These are phyloP conservation scores for Dynastes hyllus DNA, from an alignment of 2,888 invertebrate genomes.

Conservation along the genomic window DNA sequence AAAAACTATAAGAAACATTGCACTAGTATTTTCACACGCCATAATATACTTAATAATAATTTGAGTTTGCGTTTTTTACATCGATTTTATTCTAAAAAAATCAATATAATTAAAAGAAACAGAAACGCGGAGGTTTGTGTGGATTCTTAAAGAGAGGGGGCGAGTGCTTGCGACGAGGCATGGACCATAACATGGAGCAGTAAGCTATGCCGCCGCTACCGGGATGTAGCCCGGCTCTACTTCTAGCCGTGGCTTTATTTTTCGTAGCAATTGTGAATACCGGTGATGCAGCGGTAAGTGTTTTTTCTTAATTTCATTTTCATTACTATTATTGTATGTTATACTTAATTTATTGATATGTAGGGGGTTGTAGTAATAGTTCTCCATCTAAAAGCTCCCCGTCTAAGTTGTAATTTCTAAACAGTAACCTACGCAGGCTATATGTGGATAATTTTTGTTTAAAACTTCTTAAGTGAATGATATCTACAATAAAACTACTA, in stretches of 20 bases:
- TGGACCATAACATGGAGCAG: slow-evolving; percentile 67
- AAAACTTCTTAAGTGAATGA: too few species aligned
- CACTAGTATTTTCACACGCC: slow-evolving; percentile 54
- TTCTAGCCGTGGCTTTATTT: slow-evolving; percentile 60
- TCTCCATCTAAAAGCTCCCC: too few species aligned
- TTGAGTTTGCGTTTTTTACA: slow-evolving; percentile 2
- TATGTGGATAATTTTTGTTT: too few species aligned
- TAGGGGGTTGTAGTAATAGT: not conserved
- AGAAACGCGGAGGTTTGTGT: slow-evolving; percentile 55
- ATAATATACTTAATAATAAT: not conserved
- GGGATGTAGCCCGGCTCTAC: slow-evolving; percentile 68
- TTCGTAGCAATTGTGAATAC: slow-evolving; percentile 58
- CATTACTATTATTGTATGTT: not conserved
- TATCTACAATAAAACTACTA: too few species aligned
- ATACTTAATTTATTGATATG: not conserved
- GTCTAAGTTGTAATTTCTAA: too few species aligned
- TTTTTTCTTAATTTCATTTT: slow-evolving; percentile 40
- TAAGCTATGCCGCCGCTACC: slow-evolving; percentile 71
- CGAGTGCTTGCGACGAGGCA: slow-evolving; percentile 51
- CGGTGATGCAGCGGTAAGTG: slow-evolving; percentile 59
- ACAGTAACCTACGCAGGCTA: too few species aligned
- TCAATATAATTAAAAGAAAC: not conserved
- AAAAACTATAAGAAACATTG: slow-evolving; percentile 49
- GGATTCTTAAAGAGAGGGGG: slow-evolving; percentile 57
- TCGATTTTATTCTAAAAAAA: slow-evolving; percentile 5